phyloP scores from a whole-genome alignment of 2,888 invertebrate species.

The Andrena minutula region DNA sequence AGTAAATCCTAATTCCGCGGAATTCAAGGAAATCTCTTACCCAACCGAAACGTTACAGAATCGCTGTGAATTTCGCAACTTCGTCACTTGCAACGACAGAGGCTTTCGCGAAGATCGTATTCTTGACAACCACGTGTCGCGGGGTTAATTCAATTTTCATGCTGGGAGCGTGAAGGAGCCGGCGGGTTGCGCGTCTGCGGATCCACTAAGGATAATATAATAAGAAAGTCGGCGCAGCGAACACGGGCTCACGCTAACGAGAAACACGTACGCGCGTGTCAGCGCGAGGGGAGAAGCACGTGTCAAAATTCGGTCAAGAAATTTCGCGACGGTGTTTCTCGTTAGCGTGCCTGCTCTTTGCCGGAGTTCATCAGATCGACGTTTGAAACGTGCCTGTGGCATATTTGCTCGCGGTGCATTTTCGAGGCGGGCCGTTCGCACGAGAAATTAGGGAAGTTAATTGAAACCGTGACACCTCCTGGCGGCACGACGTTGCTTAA shows the following conservation, averaged over 20 bases:
- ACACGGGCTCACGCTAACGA: not conserved
- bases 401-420: conserved; percentile 46
- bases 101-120: not conserved
- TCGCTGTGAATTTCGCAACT: not conserved
- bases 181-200: not conserved
- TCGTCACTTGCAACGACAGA: not conserved
- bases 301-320: conserved; percentile 42
- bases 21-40: no score
- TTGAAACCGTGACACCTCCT: conserved; percentile 39
- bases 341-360: conserved; percentile 16
- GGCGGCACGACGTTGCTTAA: conserved; percentile 19
- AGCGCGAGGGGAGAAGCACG: not conserved
- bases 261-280: not conserved
- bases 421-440: conserved; percentile 27
- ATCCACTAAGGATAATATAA: conserved; percentile 27
- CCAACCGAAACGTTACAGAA: not conserved
- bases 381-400: conserved; percentile 38
- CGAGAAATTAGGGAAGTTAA: conserved; percentile 51
- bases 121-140: not conserved
- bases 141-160: conserved; percentile 23
- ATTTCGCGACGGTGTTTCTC: conserved; percentile 16
- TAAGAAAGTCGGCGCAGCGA: conserved; percentile 22
- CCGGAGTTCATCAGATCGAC: conserved; percentile 46
- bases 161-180: conserved; percentile 10
- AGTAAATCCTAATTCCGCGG: no score